Percentiles rank a stretch among this genome's conserved stretches.
These are phyloP conservation scores for Sarcophaga variegata DNA, from an alignment of 2,888 invertebrate genomes.

Conservation along the genomic window DNA sequence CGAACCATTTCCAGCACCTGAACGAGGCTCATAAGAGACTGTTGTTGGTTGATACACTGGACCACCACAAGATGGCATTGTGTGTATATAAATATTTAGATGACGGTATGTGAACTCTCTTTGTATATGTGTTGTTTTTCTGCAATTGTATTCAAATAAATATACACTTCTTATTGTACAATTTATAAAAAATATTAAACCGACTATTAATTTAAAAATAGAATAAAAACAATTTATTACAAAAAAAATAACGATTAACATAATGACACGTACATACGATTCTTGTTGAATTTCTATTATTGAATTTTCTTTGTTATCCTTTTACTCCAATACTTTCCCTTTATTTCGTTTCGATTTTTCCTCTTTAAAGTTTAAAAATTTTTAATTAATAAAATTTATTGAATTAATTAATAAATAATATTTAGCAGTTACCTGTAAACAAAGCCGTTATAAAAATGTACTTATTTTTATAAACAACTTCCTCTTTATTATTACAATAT, in stretches of 20 bases:
- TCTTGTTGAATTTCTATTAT: not conserved
- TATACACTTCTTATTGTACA: not conserved
- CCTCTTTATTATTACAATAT: conserved; percentile 27
- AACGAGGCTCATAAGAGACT: conserved; percentile 87
- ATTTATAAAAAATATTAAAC: not conserved
- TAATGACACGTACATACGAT: conserved; percentile 52
- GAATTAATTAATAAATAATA: not conserved
- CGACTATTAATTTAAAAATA: not conserved
- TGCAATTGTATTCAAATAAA: not conserved
- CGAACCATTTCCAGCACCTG: conserved; percentile 72
- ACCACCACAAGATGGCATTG: conserved; percentile 72
- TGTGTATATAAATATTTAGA: conserved; percentile 5
- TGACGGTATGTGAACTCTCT: not conserved
- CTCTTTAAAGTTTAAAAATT: conserved; percentile 46
- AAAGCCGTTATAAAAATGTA: not conserved
- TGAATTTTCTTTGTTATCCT: conserved; percentile 37
- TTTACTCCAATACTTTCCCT: conserved; percentile 22
- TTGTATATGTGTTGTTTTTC: conserved; percentile 5
- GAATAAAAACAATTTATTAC: conserved; percentile 4
- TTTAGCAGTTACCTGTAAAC: conserved; percentile 10
- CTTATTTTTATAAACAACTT: conserved; percentile 24
- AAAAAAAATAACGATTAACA: not conserved
- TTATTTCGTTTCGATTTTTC: conserved; percentile 4
- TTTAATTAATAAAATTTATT: conserved; percentile 15
- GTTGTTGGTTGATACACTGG: conserved; percentile 91